A percentile compares a stretch with the other conserved stretches of the same genome.
Conservation (phyloP, 2,113 vertebrate species). For the Neomonachus schauinslandi region DNA sequence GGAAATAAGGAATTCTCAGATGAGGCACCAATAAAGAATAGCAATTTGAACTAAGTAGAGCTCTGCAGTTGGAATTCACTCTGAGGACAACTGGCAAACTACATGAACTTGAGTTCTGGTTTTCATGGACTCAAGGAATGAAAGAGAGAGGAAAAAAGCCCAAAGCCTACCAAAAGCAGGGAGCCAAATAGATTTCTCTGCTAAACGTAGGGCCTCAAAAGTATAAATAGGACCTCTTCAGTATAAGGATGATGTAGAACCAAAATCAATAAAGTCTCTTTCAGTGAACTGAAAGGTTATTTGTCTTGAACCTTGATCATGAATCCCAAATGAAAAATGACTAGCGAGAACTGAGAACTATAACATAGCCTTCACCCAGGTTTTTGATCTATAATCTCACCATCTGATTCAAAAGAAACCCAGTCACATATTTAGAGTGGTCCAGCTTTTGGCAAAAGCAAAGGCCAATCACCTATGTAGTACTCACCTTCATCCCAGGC, state of each 20-base stretch:
- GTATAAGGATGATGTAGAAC: neutral
- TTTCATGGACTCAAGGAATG: neutral
- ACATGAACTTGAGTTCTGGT: neutral
- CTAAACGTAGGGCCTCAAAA: neutral
- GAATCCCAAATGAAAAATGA: neutral
- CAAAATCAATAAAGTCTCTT: neutral
- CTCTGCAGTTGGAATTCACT: neutral
- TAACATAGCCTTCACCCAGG: neutral
- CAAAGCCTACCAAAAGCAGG: neutral
- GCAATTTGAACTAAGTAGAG: neutral
- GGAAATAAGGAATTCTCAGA: neutral
- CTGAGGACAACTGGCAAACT: neutral
- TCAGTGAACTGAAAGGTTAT: neutral
- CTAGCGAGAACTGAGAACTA: neutral
- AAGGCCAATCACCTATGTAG: neutral
- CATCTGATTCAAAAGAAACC: neutral
- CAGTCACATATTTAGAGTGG: neutral
- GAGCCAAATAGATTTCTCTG: neutral
- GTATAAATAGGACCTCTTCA: neutral
- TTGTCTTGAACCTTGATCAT: neutral
- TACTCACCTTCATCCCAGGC: neutral
- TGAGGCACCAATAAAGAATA: neutral
- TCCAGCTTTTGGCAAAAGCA: neutral
- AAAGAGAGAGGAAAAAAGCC: neutral
- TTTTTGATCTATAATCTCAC: neutral